Evolutionary conservation across 2,888 invertebrate genomes (phyloP).

Genomic region (Euproctis similis): DNA sequence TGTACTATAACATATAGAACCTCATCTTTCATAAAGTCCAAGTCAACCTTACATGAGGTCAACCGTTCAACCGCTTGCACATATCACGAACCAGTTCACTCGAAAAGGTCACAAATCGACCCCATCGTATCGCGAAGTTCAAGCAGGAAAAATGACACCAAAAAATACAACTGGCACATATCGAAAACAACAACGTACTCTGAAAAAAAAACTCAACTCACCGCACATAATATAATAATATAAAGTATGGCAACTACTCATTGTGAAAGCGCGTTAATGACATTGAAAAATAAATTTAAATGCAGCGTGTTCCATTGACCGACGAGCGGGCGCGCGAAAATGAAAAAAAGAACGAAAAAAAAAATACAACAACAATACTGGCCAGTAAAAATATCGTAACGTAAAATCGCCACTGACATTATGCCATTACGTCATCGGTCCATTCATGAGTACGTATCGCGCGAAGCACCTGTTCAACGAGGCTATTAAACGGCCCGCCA

Average conservation of each 20-base stretch:
- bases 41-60: slow-evolving; percentile 25
- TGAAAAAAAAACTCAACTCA: neutral
- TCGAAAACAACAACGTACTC: neutral
- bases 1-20: too few species aligned
- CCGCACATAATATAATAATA: too few species aligned
- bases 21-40: too few species aligned
- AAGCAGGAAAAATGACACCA: slow-evolving; percentile 6
- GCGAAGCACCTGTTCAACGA: slow-evolving; percentile 68
- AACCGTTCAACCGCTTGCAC: slow-evolving; percentile 25
- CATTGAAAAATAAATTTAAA: slow-evolving; percentile 73
- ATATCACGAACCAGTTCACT: slow-evolving; percentile 17
- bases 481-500: slow-evolving; percentile 59
- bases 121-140: slow-evolving; percentile 6
- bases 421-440: slow-evolving; percentile 74
- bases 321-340: slow-evolving; percentile 52
- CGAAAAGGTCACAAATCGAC: slow-evolving; percentile 19
- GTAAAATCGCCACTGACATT: slow-evolving; percentile 72
- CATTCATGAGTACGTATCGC: slow-evolving; percentile 71
- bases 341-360: slow-evolving; percentile 63
- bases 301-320: slow-evolving; percentile 70
- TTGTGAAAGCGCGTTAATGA: slow-evolving; percentile 74
- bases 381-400: slow-evolving; percentile 75
- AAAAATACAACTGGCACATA: slow-evolving; percentile 10
- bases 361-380: too few species aligned
- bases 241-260: slow-evolving; percentile 46